A percentile compares a stretch with the other conserved stretches of the same genome.
Conservation (phyloP, 2,113 vertebrate genomes). For the Halichoeres trimaculatus region DNA sequence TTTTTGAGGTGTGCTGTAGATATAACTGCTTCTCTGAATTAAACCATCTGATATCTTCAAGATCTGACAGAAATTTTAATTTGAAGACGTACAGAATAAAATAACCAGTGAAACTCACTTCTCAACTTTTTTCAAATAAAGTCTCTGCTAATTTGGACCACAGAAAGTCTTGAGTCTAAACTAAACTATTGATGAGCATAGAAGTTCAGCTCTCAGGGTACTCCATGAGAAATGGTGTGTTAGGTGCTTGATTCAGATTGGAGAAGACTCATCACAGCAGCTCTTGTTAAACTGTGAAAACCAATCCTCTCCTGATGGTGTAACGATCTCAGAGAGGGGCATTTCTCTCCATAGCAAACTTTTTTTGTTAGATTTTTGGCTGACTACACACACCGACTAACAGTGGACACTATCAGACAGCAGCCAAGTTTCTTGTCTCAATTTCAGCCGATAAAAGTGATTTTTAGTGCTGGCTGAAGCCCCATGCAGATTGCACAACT, state of each 20-base stretch:
- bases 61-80: no score
- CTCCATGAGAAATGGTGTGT: not conserved
- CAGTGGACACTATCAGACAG: not conserved
- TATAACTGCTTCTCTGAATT: no score
- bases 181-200: not conserved
- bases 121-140: no score
- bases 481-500: slow-evolving; percentile 1
- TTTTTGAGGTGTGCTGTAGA: no score
- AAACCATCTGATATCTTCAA: no score
- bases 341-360: not conserved
- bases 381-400: not conserved
- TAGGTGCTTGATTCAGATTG: not conserved
- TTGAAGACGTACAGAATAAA: no score
- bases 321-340: not conserved
- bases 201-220: not conserved
- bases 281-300: not conserved
- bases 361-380: not conserved
- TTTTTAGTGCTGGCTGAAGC: not conserved
- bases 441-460: slow-evolving; percentile 2
- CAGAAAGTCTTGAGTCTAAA: not conserved
- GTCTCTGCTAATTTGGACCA: no score
- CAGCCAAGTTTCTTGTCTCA: not conserved
- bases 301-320: not conserved
- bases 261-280: not conserved
- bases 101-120: no score